Evolutionary conservation across 53 echinoderm and acorn worm species (phyloP), one percentile per base, ranked within the genome.

Genomic region (Crossaster papposus): DNA sequence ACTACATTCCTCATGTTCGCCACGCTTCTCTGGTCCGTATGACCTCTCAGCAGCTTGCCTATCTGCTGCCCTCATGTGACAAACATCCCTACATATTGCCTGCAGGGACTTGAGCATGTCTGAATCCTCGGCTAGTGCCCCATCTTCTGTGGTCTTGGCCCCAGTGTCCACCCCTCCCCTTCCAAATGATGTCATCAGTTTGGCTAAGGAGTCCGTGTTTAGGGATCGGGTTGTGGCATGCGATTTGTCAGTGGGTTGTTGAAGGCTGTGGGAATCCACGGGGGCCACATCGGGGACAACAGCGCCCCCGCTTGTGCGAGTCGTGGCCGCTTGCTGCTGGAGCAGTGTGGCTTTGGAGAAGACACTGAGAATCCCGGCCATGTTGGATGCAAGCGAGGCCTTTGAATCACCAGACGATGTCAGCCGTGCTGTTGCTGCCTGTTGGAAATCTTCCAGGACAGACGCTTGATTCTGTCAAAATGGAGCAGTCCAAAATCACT

Each of bases 81-180:
- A 93, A 14, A 96, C 93, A 75, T 95, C 93, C 32, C 44, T 92
- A 73, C 96, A 96, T 92, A 96, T 91, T 38, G 80, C 79, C 82
- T 81, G 87, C 85, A 96, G 89, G 14, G 96, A 81, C 35, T 78
- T 88, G 32, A 92, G 91, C 89, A 96, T 89, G 51, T 86, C 91
- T 10, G 74, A 65, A 62, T 26, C 22, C 13, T 63, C 64, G 13
- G 20, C 73, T 35, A 54, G 13, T 22, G 76, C 65, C 15, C 36
- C 31, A 12, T 20, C 38, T 30, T 71, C 80, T 79, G 51, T 65
- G 13, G 64, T 23, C 22, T 70, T 30, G 5, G 32, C 37, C 34
- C 28, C 26, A 30, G 55, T 15, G 2, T 54, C 10, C 14, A 63
- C 14, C 31, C 65, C 33, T 24, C 82, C 68, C 82, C 36, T 23